Evolutionary conservation across 2,797 vertebrate genomes (phyloP), one percentile per base, ranked within the genome.

Genomic region (Gobionotothen gibberifrons): DNA sequence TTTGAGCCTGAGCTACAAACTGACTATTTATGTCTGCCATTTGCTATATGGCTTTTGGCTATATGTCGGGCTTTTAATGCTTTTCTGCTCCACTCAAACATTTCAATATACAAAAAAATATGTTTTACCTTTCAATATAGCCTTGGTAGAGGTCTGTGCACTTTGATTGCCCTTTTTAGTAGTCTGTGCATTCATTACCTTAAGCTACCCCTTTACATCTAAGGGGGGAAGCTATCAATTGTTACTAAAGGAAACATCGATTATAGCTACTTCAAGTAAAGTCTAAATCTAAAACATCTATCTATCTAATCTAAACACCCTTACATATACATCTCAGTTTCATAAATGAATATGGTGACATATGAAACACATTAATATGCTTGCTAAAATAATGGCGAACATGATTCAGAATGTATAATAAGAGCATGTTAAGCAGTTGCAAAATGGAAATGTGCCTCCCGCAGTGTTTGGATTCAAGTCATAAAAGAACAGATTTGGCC

Each of bases 391-490:
- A 58, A 22, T 17, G 1, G 7, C 0, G 0, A 74, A 44, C 29
- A 15, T 65, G 56, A 67, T 69, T 51, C 12, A 58, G 53, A 70
- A 40, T 12, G 2, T 0, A 51, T 43, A 51, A 47, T 22, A 22
- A 58, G 59, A 21, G 4, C 44, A 32, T 2, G 2, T 53, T 51
- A 6, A 81, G 42, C 15, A 49, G 17, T 13, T 69, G 29, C 7
- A 47, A 78, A 64, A 61, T 59, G 3, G 36, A 69, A 77, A 79
- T 63, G 52, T 17, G 40, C 17, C 43, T 55, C 40, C 22, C 56
- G n/a, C 44, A 55, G 12, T 65, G 4, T 44, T 78, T 74, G 51
- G 42, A 59, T 59, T 71, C 39, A 68, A 10, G 2, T 66, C 73
- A 51, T 22, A 32, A 48, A 19, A 57, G 55, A 49, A 22, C 51